Evolutionary conservation across 2,797 vertebrate species (phyloP).

Genomic region (Fratercula arctica): DNA sequence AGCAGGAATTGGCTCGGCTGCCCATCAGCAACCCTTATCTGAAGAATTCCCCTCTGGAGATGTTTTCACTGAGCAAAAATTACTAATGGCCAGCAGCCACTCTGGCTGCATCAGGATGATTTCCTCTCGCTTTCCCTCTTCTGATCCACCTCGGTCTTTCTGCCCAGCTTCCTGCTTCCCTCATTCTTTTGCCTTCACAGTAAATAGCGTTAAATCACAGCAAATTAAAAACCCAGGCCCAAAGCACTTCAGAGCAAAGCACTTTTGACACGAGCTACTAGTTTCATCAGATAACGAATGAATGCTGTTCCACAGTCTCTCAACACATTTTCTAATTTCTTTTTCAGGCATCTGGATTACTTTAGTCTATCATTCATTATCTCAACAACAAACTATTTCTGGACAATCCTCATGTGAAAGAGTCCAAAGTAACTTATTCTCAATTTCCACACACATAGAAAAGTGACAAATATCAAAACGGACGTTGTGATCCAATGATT

Average conservation of each 20-base stretch:
- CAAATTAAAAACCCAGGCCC: conserved; percentile 40
- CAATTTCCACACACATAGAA: background rate
- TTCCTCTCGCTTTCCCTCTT: background rate
- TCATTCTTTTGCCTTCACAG: background rate
- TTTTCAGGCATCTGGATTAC: background rate
- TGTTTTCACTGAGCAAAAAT: background rate
- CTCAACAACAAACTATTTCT: background rate
- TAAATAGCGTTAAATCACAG: background rate
- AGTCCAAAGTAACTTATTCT: background rate
- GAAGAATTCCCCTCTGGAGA: background rate
- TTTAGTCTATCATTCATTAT: conserved; percentile 21
- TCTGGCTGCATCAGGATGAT: background rate
- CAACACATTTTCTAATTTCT: conserved; percentile 21
- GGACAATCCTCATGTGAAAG: background rate
- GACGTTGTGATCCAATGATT: background rate
- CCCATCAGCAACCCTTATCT: background rate
- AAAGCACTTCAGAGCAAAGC: conserved; percentile 39
- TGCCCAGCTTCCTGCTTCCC: background rate
- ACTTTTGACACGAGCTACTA: conserved; percentile 34
- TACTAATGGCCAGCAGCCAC: background rate
- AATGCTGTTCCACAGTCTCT: background rate
- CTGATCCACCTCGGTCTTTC: background rate
- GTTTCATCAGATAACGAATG: conserved; percentile 9
- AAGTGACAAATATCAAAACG: background rate
- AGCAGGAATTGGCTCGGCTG: background rate